Base-by-base conservation (phyloP, 2,797 vertebrate species). In the Zenarchopterus dispar region DNA sequence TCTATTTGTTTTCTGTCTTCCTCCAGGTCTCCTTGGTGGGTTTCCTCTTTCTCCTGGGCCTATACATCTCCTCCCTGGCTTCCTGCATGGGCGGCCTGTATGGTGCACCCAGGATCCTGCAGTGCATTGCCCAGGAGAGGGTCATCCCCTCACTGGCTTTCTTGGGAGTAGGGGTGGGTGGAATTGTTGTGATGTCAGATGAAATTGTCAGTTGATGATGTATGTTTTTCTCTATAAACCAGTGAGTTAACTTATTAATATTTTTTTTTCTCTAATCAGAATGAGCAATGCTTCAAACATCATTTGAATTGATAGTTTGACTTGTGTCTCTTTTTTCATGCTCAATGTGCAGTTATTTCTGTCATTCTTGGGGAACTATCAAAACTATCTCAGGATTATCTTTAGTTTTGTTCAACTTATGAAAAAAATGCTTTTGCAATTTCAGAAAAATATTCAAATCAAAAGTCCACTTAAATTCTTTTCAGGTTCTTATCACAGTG, bases 1-100 rank as follows among this genome's bases (percentile, higher is more conserved):
- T 62, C 81, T 93, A 78, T 93, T 91, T 93, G 88, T 92, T 93
- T 92, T 90, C 84, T 84, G 62, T 87, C 67, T 90, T 89, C 91
- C 81, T 87, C 56, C 81, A 99, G 98, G 98, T 99, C 77, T 99
- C 97, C 84, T 93, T 98, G 87, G 96, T 99, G 82, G 97, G 98
- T 71, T 96, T 98, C 93, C 94, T 99, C 77, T 99, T 99, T 93
- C 94, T 99, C 64, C 82, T 98, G 67, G 98, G 98, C 57, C 92
- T 99, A 58, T 98, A 99, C 89, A 93, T 99, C 93, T 99, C 98
- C 0, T 99, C 97, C 23, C 89, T 99, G 88, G 98, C 97, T 68
- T 99, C 98, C 88, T 99, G 97, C 81, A 99, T 99, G 97, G 97
- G 97, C 26, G 95, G 97, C 67, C 91, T 99, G 51, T 98, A 99